Conservation (phyloP, 1,140 invertebrate species). For the Aphidius ervi region DNA sequence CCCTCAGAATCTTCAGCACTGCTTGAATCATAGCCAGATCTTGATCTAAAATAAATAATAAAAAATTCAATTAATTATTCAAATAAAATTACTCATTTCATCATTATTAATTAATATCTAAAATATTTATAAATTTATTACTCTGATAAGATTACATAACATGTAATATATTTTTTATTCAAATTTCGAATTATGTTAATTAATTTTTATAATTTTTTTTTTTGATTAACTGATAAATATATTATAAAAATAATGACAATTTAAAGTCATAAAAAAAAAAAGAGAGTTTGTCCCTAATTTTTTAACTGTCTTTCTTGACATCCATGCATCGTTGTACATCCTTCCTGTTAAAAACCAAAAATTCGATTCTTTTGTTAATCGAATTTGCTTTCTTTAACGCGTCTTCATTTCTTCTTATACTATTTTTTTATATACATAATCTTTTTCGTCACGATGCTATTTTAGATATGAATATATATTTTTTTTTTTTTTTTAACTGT, state of each 20-base stretch:
- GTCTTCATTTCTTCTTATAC: no score
- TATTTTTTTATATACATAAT: no score
- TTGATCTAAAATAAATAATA: constrained; percentile 37
- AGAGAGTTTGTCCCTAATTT: constrained; percentile 1
- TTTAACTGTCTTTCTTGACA: constrained; percentile 26
- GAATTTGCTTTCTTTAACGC: constrained; percentile 14
- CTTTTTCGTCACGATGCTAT: no score
- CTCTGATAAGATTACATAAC: no score
- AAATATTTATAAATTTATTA: no score
- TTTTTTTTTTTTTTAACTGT: constrained; percentile 5
- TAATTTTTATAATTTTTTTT: no score
- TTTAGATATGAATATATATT: no score
- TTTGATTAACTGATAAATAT: no score
- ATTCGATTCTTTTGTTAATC: constrained; percentile 28
- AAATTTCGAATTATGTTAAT: no score
- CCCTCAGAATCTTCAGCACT: constrained; percentile 47
- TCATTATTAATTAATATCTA: no score
- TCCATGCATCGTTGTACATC: constrained; percentile 36
- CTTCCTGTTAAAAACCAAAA: constrained; percentile 29
- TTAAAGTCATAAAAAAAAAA: constrained; percentile 8
- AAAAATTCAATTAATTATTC: neutral
- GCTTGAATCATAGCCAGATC: constrained; percentile 49
- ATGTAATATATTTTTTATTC: no score
- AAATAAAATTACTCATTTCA: no score
- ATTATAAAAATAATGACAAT: constrained; percentile 4